Evolutionary conservation across 92 coral and sea anemone genomes (phyloP).

Genomic region (Parazoanthus darwini): DNA sequence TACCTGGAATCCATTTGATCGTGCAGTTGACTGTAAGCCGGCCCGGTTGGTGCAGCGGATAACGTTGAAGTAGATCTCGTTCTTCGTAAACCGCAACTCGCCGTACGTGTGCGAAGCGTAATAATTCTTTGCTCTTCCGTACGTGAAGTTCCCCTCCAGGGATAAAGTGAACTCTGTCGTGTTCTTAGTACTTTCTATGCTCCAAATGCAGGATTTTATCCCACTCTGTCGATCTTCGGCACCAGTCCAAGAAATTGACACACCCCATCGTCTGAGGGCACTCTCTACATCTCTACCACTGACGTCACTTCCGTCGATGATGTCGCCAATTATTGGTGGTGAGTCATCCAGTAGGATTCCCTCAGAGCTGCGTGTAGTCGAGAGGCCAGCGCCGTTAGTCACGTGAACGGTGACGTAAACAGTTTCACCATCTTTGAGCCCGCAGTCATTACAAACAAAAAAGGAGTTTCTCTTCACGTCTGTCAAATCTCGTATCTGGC

Average conservation of each 20-base stretch:
- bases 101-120: conserved; percentile 50
- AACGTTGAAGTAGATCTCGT: conserved; percentile 26
- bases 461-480: conserved; percentile 40
- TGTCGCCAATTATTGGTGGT: conserved; percentile 78
- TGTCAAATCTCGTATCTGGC: conserved; percentile 71
- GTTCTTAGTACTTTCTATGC: conserved; percentile 54
- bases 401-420: conserved; percentile 57
- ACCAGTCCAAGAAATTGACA: conserved; percentile 85
- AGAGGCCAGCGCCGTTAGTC: conserved; percentile 75
- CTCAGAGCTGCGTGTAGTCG: conserved; percentile 70
- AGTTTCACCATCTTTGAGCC: conserved; percentile 42
- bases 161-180: conserved; percentile 32
- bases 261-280: conserved; percentile 70
- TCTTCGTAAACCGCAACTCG: conserved; percentile 6
- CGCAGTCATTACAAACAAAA: conserved; percentile 34
- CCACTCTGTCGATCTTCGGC: conserved; percentile 87
- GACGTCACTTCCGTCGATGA: conserved; percentile 79
- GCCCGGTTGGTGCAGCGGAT: conserved; percentile 68
- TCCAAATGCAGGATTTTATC: conserved; percentile 70
- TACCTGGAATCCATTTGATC: too few relatives aligned
- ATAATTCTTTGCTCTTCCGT: conserved; percentile 57
- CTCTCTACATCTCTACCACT: conserved; percentile 68
- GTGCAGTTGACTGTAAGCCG: conserved; percentile 30
- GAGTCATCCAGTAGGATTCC: conserved; percentile 85
- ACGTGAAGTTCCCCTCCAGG: conserved; percentile 35